phyloP scores from a whole-genome alignment of 2,113 vertebrate genomes.

The Otus sunia region DNA sequence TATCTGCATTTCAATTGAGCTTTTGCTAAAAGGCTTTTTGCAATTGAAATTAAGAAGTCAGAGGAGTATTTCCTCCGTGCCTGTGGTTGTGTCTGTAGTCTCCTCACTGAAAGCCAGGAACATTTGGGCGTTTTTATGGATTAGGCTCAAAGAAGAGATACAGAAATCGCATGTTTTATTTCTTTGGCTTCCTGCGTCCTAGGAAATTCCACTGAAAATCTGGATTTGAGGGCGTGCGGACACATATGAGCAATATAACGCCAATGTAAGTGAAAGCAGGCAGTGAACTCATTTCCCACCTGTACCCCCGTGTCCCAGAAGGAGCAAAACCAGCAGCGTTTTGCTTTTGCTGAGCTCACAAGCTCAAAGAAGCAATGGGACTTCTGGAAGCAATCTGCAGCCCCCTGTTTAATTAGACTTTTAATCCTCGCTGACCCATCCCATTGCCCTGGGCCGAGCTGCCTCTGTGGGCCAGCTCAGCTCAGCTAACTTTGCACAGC shows the following conservation, averaged over 20 bases:
- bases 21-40: conserved; percentile 20
- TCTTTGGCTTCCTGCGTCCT: background rate
- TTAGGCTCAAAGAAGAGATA: background rate
- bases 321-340: background rate
- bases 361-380: background rate
- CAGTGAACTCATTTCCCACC: background rate
- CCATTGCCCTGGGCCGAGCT: background rate
- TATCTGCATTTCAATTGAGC: conserved; percentile 32
- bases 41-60: conserved; percentile 29
- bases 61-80: background rate
- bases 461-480: background rate
- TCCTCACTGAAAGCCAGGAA: background rate
- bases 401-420: background rate
- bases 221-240: background rate
- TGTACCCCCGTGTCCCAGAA: background rate
- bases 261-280: background rate
- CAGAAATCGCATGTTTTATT: background rate
- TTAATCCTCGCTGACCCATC: background rate
- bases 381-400: conserved; percentile 55
- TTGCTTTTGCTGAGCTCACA: background rate
- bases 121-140: background rate
- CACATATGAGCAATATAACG: background rate
- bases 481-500: background rate
- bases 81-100: background rate
- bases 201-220: background rate